These are phyloP conservation scores for Drosophila novamexicana DNA, from an alignment of 1,140 invertebrate species.

Conservation along the genomic window DNA sequence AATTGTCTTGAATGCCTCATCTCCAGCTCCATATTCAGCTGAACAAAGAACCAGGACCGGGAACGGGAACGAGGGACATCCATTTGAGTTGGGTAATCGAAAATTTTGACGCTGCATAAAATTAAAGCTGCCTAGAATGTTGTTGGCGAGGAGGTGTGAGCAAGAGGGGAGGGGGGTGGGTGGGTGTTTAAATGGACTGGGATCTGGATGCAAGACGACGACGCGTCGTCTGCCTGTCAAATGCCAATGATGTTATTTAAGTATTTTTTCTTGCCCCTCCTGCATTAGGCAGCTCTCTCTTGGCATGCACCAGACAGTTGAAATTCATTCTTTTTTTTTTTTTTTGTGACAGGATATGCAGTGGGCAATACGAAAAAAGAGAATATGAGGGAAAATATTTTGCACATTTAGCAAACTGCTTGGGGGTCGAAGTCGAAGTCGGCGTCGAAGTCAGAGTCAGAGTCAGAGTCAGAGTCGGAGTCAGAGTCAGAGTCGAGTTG, in stretches of 20 bases:
- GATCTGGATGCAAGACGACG: slow-evolving; percentile 18
- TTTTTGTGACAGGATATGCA: slow-evolving; percentile 35
- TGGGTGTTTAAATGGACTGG: neutral
- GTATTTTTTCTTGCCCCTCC: slow-evolving; percentile 5
- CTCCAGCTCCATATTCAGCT: neutral
- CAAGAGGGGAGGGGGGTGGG: neutral
- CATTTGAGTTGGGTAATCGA: slow-evolving; percentile 47
- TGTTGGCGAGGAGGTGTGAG: neutral
- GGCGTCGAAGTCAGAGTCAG: slow-evolving; percentile 1
- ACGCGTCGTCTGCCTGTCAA: slow-evolving; percentile 66
- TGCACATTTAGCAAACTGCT: slow-evolving; percentile 8
- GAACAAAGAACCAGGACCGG: slow-evolving; percentile 11
- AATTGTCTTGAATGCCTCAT: slow-evolving; percentile 16
- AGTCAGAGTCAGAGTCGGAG: slow-evolving; percentile 6
- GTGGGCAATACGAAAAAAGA: slow-evolving; percentile 5
- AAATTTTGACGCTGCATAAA: slow-evolving; percentile 69
- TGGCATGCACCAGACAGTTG: slow-evolving; percentile 57
- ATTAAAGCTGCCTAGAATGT: slow-evolving; percentile 37
- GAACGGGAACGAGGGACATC: neutral
- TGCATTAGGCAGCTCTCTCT: neutral
- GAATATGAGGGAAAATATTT: neutral
- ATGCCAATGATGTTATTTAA: slow-evolving; percentile 74
- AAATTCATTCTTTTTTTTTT: slow-evolving; percentile 34
- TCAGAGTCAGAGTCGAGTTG: slow-evolving; percentile 10
- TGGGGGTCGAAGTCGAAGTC: slow-evolving; percentile 7